Base-by-base conservation (phyloP, 53 echinoderm and acorn worm genomes). In the Hippasteria phrygiana region DNA sequence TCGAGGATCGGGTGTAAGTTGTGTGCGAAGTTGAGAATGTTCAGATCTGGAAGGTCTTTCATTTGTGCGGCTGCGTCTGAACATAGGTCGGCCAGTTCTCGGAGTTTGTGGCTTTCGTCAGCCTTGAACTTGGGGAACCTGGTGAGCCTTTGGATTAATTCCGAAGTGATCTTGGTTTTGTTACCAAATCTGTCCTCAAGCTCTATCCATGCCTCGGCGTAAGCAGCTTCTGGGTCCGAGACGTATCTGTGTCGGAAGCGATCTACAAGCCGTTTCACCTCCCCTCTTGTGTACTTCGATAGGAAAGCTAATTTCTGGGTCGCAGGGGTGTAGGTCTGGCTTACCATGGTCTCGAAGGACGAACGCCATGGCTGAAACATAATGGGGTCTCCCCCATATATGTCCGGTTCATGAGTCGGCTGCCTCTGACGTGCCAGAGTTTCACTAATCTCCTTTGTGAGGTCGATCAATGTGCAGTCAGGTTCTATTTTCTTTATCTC, bases 341-440 rank as follows among this genome's bases (percentile, higher is more conserved):
- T 37, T 16, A 80, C 63, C 91, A 90, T 85, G 1, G 85, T 48
- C n/a, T 90, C 50, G 40, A 90, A 90, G 43, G 90, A 55, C 1
- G 50, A 34, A 14, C 39, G 59, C 91, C 91, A 92, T 29, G 87
- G 92, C 11, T 43, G 74, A 63, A 90, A 90, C 74, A 90, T 43
- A n/a, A 90, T 33, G 22, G 90, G 84, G 55, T 90, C 66, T 10
- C 90, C 85, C 6, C 56, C 50, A n/a, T 36, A 90, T 16, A 90
- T 43, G 34, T 90, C 90, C 1, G 90, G 90, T 43, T 90, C 90
- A 17, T 90, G 90, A 12, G 83, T 64, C 4, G 90, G 90, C 51
- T 90, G 90, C 14, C 90, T 22, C 43, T 90, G 90, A 6, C 62
- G 84, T 6, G 84, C 85, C 4, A 90, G 50, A 24, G 74, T 84